A percentile compares a stretch with the other conserved stretches of the same genome.
Conservation (phyloP, 2,797 vertebrate species). For the Pteronotus mesoamericanus region DNA sequence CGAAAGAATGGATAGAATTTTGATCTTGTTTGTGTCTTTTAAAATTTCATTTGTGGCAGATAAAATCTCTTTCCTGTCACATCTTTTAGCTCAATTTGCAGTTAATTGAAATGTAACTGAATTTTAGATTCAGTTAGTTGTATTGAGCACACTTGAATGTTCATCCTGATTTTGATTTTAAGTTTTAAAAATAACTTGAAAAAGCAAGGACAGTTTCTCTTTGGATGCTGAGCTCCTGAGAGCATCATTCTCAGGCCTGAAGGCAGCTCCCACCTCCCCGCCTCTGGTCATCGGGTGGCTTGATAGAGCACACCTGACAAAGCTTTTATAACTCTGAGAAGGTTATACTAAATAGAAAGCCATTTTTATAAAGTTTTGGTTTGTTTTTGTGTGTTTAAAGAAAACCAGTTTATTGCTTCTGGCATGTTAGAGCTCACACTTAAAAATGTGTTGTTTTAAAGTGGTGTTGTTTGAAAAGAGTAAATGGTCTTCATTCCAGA, state of each 20-base stretch:
- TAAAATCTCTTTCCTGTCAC: background rate
- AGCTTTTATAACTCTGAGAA: background rate
- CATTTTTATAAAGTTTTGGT: background rate
- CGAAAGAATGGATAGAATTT: background rate
- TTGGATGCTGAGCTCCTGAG: background rate
- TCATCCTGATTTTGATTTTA: background rate
- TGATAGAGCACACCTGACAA: background rate
- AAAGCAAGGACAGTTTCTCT: background rate
- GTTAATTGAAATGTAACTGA: background rate
- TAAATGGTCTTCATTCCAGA: background rate
- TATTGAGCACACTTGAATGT: background rate
- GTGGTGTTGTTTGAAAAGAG: background rate
- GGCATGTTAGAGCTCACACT: background rate
- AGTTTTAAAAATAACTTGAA: background rate
- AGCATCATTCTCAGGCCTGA: background rate
- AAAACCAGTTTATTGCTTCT: background rate
- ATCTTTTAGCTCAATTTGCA: background rate
- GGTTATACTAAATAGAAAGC: background rate
- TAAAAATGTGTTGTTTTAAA: fast-evolving
- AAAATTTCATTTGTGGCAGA: background rate
- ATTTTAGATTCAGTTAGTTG: background rate
- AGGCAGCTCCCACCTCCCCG: background rate
- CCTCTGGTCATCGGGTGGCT: background rate
- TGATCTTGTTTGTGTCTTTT: background rate
- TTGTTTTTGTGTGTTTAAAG: background rate